These are phyloP conservation scores for Hypercompe scribonia DNA, from an alignment of 2,888 invertebrate species.

Conservation along the genomic window DNA sequence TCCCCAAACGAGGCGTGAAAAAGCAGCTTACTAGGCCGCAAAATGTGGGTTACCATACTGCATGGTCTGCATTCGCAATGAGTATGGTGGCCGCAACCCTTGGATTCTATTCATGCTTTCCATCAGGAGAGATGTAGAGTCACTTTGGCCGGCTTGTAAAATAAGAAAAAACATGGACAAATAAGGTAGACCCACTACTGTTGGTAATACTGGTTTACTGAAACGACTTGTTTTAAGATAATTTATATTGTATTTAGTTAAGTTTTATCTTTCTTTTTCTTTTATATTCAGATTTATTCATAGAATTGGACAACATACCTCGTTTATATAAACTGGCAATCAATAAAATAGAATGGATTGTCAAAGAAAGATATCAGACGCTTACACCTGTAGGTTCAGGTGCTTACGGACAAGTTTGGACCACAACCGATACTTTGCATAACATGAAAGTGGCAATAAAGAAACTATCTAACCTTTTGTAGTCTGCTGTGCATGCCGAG, in stretches of 20 bases:
- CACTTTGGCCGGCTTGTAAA: too few relatives aligned
- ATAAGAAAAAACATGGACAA: too few relatives aligned
- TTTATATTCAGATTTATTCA: conserved; percentile 25
- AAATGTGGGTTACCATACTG: too few relatives aligned
- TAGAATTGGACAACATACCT: conserved; percentile 84
- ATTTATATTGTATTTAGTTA: conserved; percentile 4
- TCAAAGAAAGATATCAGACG: conserved; percentile 96
- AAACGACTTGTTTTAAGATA: conserved; percentile 5
- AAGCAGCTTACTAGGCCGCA: too few relatives aligned
- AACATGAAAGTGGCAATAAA: conserved; percentile 98
- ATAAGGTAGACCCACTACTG: not conserved
- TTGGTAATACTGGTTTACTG: not conserved
- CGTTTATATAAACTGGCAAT: conserved; percentile 96
- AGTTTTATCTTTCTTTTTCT: conserved; percentile 23
- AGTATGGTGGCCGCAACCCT: too few relatives aligned
- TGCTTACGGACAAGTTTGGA: conserved; percentile 99
- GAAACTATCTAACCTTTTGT: conserved; percentile 98
- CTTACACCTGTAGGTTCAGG: conserved; percentile 98
- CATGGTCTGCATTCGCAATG: too few relatives aligned
- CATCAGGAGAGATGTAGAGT: too few relatives aligned
- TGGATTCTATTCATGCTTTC: too few relatives aligned
- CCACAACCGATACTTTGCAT: conserved; percentile 92
- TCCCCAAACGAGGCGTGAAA: too few relatives aligned
- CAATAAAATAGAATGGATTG: conserved; percentile 99
- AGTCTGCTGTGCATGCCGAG: conserved; percentile 99